A percentile compares a stretch with the other conserved stretches of the same genome.
phyloP scores from a whole-genome alignment of 2,113 vertebrate species.

The Gobiocypris rarus region DNA sequence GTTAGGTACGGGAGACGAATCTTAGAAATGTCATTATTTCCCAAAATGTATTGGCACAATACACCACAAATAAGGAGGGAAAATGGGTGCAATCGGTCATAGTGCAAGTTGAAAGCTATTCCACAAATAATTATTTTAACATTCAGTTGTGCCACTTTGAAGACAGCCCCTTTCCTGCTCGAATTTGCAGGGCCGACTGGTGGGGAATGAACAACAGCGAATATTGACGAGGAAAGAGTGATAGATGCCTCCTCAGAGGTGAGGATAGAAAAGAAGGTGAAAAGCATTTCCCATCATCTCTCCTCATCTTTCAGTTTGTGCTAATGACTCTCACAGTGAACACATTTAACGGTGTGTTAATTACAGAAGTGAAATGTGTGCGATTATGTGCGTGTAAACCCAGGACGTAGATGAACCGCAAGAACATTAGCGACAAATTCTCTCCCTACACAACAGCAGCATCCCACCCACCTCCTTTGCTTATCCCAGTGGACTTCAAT shows the following conservation, averaged over 20 bases:
- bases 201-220: conserved; percentile 17
- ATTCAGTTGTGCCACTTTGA: not conserved
- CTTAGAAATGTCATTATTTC: not conserved
- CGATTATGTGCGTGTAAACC: conserved; percentile 42
- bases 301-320: conserved; percentile 43
- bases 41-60: not conserved
- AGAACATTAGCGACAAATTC: conserved; percentile 45
- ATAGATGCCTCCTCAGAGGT: conserved; percentile 41
- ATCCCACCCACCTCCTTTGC: conserved; percentile 46
- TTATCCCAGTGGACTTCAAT: conserved; percentile 41
- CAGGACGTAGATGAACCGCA: conserved; percentile 33
- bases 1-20: not conserved
- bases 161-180: conserved; percentile 24
- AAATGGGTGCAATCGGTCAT: not conserved
- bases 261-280: conserved; percentile 49
- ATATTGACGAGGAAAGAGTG: conserved; percentile 33
- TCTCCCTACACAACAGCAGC: conserved; percentile 37
- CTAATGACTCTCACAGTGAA: conserved; percentile 57
- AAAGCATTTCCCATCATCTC: conserved; percentile 47
- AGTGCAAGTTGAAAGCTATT: not conserved
- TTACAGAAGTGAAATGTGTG: conserved; percentile 41
- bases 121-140: not conserved
- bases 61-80: not conserved
- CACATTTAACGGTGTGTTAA: conserved; percentile 54
- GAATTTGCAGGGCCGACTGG: conserved; percentile 4